Percentiles rank a stretch among this genome's conserved stretches.
Evolutionary conservation across 2,888 invertebrate genomes (phyloP).

Genomic region (Leucozona laternaria): DNA sequence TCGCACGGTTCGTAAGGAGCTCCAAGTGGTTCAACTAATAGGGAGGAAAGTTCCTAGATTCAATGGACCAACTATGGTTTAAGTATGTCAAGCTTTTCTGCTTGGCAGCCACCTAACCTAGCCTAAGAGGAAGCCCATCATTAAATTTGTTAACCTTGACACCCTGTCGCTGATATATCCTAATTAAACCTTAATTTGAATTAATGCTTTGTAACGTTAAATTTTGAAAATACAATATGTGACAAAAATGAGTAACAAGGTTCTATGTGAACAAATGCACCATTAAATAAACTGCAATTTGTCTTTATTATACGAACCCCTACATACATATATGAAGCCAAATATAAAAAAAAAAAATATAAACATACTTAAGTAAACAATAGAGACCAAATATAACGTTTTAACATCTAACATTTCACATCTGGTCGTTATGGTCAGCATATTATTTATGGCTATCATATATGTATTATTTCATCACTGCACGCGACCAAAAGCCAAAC

Average conservation of each 20-base stretch:
- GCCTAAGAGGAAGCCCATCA: too few relatives aligned
- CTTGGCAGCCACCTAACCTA: too few relatives aligned
- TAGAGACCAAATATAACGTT: not conserved
- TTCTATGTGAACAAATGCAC: not conserved
- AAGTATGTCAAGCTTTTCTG: too few relatives aligned
- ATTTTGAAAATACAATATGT: too few relatives aligned
- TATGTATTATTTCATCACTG: not conserved
- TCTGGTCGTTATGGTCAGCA: not conserved
- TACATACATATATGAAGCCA: too few relatives aligned
- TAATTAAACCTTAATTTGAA: not conserved
- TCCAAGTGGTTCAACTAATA: too few relatives aligned
- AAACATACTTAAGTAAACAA: not conserved
- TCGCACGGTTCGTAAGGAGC: too few relatives aligned
- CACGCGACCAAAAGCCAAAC: conserved; percentile 1
- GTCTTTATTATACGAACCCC: not conserved
- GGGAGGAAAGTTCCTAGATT: too few relatives aligned
- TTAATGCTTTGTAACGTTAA: not conserved
- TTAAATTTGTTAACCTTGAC: too few relatives aligned
- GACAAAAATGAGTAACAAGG: not conserved
- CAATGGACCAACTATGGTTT: too few relatives aligned
- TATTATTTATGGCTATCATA: not conserved
- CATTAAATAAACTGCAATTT: not conserved
- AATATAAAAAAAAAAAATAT: not conserved
- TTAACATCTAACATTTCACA: not conserved
- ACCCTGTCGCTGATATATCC: not conserved